Percentiles rank a stretch among this genome's conserved stretches.
Evolutionary conservation across 2,113 vertebrate species (phyloP).

Genomic region (Oryzias curvinotus): DNA sequence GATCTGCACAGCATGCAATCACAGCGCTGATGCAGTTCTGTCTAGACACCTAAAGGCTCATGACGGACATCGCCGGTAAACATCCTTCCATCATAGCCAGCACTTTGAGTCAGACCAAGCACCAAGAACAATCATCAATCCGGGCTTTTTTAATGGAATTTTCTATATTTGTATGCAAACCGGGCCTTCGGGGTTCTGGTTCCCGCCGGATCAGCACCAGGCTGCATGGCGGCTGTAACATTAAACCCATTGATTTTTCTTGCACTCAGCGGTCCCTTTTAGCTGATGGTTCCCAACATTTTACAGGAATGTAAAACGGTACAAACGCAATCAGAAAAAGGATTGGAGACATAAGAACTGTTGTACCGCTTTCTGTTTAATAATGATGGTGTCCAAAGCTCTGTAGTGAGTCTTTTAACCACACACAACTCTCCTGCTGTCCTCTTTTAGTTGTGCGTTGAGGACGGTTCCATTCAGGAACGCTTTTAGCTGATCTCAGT

Average conservation of each 20-base stretch:
- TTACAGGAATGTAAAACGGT: conserved; percentile 9
- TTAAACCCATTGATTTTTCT: conserved; percentile 44
- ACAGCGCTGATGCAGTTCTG: conserved; percentile 18
- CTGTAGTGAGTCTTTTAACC: too few species aligned
- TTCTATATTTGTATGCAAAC: conserved; percentile 41
- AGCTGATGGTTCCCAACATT: conserved; percentile 34
- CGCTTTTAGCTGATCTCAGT: too few species aligned
- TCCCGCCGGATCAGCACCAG: conserved; percentile 32
- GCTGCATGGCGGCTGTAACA: conserved; percentile 40
- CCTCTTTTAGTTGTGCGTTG: too few species aligned
- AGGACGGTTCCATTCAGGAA: too few species aligned
- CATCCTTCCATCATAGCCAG: conserved; percentile 19
- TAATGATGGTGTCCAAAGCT: too few species aligned
- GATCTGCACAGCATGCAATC: conserved; percentile 20
- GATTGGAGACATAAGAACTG: not conserved
- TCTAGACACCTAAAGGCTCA: conserved; percentile 45
- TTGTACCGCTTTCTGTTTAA: too few species aligned
- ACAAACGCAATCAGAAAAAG: not conserved
- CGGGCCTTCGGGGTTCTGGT: conserved; percentile 1
- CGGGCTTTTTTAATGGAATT: conserved; percentile 38
- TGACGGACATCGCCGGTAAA: conserved; percentile 36
- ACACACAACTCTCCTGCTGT: too few species aligned
- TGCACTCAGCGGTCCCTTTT: conserved; percentile 19
- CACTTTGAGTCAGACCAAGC: conserved; percentile 35
- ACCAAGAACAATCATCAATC: conserved; percentile 30